These are phyloP conservation scores for Gastrophryne carolinensis DNA, from an alignment of 2,797 vertebrate genomes.

Conservation along the genomic window DNA sequence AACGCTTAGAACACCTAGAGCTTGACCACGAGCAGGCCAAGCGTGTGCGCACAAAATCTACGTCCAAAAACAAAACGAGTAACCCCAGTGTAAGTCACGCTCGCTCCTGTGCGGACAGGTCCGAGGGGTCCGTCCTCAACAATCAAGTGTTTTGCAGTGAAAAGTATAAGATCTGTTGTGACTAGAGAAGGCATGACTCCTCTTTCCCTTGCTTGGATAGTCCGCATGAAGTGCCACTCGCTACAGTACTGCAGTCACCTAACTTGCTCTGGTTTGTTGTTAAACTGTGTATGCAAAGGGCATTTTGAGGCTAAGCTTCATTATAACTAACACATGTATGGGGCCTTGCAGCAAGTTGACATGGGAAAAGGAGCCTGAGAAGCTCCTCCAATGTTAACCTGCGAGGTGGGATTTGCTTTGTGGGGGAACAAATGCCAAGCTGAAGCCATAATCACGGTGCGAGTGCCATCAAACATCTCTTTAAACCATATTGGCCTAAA, in stretches of 20 bases:
- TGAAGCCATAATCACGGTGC: conserved; percentile 30
- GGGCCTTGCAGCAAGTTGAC: conserved; percentile 69
- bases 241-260: conserved; percentile 68
- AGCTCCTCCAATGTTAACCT: conserved; percentile 64
- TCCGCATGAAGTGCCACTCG: conserved; percentile 54
- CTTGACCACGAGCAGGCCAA: conserved; percentile 91
- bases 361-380: conserved; percentile 74
- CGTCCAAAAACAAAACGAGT: conserved; percentile 73
- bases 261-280: conserved; percentile 64
- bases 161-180: conserved; percentile 98
- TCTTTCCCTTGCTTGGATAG: conserved; percentile 42
- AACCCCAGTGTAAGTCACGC: conserved; percentile 87
- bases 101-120: conserved; percentile 77
- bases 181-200: conserved; percentile 72
- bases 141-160: conserved; percentile 89
- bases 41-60: conserved; percentile 77
- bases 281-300: conserved; percentile 61
- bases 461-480: no score
- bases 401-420: conserved; percentile 23
- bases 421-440: not conserved
- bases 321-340: conserved; percentile 74
- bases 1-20: conserved; percentile 95
- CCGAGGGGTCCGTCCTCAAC: conserved; percentile 66
- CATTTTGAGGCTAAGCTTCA: conserved; percentile 69
- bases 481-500: no score